Evolutionary conservation across 2,797 vertebrate species (phyloP).

Genomic region (Pangasius djambal): DNA sequence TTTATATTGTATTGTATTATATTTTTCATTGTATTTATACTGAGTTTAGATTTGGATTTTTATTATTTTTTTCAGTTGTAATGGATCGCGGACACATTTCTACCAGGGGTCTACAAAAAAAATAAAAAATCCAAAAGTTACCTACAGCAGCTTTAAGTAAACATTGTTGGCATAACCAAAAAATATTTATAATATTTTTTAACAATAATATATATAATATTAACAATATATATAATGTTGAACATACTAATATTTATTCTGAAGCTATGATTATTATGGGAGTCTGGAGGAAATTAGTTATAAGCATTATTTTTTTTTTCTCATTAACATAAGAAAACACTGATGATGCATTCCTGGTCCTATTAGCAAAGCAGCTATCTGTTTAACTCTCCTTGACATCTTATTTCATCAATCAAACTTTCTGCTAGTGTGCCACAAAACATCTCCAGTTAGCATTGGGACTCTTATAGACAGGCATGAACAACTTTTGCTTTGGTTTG

Average conservation of each 20-base stretch:
- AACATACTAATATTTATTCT: not conserved
- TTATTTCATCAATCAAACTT: too few species aligned
- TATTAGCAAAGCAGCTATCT: too few species aligned
- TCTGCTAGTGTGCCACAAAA: too few species aligned
- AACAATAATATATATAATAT: too few species aligned
- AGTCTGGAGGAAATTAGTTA: too few species aligned
- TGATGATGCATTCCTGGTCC: not conserved
- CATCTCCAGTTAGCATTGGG: too few species aligned
- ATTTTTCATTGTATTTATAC: too few species aligned
- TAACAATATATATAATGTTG: not conserved
- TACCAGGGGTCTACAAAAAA: not conserved
- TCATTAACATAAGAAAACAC: not conserved
- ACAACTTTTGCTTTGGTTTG: too few species aligned
- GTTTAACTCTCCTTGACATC: too few species aligned
- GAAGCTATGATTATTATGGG: not conserved
- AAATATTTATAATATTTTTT: too few species aligned
- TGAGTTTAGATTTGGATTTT: not conserved
- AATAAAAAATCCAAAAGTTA: not conserved
- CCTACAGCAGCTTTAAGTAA: not conserved
- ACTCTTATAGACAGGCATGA: too few species aligned
- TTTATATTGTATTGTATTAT: too few species aligned
- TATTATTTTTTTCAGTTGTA: not conserved
- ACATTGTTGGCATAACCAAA: not conserved
- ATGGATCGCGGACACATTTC: not conserved
- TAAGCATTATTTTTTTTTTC: not conserved